These are phyloP conservation scores for Tetrax tetrax DNA, from an alignment of 2,113 vertebrate species.

Conservation along the genomic window DNA sequence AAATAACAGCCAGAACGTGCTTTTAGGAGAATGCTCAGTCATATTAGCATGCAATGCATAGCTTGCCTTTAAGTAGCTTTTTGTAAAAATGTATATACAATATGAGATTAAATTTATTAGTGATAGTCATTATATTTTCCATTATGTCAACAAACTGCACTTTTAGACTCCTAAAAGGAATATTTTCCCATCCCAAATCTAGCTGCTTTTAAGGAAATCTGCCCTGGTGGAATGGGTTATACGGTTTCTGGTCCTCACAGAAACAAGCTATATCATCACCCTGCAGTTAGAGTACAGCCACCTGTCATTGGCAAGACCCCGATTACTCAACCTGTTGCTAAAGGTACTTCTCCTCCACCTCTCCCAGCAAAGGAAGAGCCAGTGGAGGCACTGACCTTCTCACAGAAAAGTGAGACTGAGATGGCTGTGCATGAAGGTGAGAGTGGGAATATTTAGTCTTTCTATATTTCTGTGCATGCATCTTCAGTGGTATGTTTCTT, in stretches of 20 bases:
- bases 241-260: constrained; percentile 90
- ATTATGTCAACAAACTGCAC: constrained; percentile 79
- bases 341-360: constrained; percentile 83
- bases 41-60: constrained; percentile 23
- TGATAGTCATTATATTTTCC: constrained; percentile 80
- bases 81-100: constrained; percentile 36
- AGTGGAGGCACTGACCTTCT: constrained; percentile 88
- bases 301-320: constrained; percentile 82
- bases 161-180: constrained; percentile 85
- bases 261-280: constrained; percentile 87
- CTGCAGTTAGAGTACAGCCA: constrained; percentile 82
- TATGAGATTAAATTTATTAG: constrained; percentile 62
- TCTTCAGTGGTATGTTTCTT: not conserved
- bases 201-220: constrained; percentile 99
- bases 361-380: constrained; percentile 89
- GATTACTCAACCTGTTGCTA: constrained; percentile 84
- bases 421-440: constrained; percentile 82
- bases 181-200: constrained; percentile 82
- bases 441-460: constrained; percentile 35
- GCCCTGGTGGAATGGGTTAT: constrained; percentile 99
- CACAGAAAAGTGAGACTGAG: constrained; percentile 82
- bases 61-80: constrained; percentile 22
- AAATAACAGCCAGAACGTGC: not conserved
- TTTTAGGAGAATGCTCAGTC: constrained; percentile 43
- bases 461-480: constrained; percentile 43